phyloP scores from a whole-genome alignment of 2,888 invertebrate genomes.

The Caenorhabditis becei region DNA sequence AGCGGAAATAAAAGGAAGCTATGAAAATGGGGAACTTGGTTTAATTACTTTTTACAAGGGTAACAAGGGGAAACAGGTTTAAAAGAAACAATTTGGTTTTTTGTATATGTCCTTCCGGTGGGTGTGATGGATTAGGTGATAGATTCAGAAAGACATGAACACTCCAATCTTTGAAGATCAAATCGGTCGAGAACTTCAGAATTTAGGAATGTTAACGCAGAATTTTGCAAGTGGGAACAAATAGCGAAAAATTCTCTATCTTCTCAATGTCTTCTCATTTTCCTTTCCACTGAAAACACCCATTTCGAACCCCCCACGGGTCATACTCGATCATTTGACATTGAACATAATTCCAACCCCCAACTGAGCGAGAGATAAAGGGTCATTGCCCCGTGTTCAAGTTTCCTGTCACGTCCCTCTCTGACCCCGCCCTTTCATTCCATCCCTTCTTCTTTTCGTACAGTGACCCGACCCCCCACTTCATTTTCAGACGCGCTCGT shows the following conservation, averaged over 20 bases:
- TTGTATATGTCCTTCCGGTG: no score
- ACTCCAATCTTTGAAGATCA: no score
- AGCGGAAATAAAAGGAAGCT: background rate
- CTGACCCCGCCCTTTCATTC: slow-evolving; percentile 28
- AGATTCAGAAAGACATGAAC: no score
- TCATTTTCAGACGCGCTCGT: slow-evolving; percentile 39
- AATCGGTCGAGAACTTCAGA: no score
- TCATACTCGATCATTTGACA: slow-evolving; percentile 36
- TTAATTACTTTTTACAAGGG: background rate
- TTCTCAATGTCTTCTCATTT: background rate
- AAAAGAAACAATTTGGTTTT: background rate
- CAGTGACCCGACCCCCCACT: slow-evolving; percentile 33
- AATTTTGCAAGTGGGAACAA: no score
- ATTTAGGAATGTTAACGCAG: no score
- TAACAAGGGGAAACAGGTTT: background rate
- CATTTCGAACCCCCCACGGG: background rate
- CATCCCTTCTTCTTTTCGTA: slow-evolving; percentile 14
- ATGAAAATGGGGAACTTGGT: background rate
- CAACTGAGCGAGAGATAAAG: background rate
- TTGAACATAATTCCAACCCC: slow-evolving; percentile 36
- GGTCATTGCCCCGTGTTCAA: slow-evolving; percentile 33
- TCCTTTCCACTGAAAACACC: background rate
- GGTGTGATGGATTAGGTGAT: no score
- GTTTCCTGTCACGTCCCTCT: slow-evolving; percentile 4
- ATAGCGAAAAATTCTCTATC: no score